phyloP scores from a whole-genome alignment of 2,797 vertebrate genomes.

The Sebastes dallii region DNA sequence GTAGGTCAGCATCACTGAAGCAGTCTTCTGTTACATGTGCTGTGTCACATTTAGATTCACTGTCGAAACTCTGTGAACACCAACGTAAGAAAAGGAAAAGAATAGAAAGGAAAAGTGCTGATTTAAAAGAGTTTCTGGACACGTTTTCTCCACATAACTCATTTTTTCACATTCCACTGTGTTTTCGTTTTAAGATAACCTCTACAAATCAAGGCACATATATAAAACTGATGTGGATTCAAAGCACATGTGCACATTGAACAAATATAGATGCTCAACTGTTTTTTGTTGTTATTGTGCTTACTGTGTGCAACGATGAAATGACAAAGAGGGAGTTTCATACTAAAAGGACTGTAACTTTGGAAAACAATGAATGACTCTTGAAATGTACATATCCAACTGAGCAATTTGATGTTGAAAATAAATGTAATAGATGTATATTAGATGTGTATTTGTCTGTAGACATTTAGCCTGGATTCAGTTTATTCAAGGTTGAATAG shows the following conservation, averaged over 20 bases:
- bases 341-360: background rate
- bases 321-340: background rate
- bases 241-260: background rate
- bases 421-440: no score
- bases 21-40: background rate
- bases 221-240: background rate
- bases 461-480: no score
- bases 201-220: background rate
- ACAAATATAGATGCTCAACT: background rate
- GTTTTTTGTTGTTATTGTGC: background rate
- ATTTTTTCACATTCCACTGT: background rate
- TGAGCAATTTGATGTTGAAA: no score
- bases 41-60: background rate
- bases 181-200: background rate
- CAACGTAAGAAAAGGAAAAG: background rate
- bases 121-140: background rate
- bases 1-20: background rate
- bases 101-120: background rate
- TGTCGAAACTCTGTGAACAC: conserved; percentile 32
- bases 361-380: background rate
- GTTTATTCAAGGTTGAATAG: no score
- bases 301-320: background rate
- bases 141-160: background rate
- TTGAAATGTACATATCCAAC: background rate
- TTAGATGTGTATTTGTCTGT: no score